Conservation (phyloP, 2,888 invertebrate species). For the Dione juno region DNA sequence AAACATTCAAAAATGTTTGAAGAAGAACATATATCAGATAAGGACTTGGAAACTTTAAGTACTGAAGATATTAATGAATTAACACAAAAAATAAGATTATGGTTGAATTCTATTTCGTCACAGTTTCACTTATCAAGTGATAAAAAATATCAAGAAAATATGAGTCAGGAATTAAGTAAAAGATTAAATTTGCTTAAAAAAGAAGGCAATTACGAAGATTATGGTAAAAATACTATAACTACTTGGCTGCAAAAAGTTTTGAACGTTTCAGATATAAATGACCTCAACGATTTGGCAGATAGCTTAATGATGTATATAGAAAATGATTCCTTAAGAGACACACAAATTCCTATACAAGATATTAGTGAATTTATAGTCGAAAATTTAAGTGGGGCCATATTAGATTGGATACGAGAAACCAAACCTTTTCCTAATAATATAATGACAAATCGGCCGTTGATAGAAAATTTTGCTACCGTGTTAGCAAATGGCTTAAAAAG, state of each 20-base stretch:
- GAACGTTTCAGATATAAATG: constrained; percentile 10
- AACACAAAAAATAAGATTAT: constrained; percentile 23
- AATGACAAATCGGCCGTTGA: constrained; percentile 3
- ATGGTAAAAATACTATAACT: constrained; percentile 29
- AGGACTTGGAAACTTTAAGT: neutral
- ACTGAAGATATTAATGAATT: neutral
- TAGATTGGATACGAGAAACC: constrained; percentile 24
- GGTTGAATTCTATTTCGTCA: constrained; percentile 26
- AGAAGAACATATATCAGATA: neutral
- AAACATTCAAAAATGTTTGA: neutral
- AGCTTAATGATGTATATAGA: constrained; percentile 34
- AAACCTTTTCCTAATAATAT: constrained; percentile 9
- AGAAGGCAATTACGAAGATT: constrained; percentile 8
- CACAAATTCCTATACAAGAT: constrained; percentile 21
- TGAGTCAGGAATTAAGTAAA: constrained; percentile 26
- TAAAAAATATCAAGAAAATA: constrained; percentile 9
- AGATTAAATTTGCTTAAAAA: constrained; percentile 17
- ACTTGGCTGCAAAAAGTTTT: constrained; percentile 36
- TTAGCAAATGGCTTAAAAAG: constrained; percentile 26
- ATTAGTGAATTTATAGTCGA: constrained; percentile 29
- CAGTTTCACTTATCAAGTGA: constrained; percentile 5
- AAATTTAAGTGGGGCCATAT: constrained; percentile 19
- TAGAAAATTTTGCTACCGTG: constrained; percentile 18
- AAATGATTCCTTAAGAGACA: constrained; percentile 1
- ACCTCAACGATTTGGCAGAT: constrained; percentile 29